Base-by-base conservation (phyloP, 2,797 vertebrate species). In the Botia kubotai region DNA sequence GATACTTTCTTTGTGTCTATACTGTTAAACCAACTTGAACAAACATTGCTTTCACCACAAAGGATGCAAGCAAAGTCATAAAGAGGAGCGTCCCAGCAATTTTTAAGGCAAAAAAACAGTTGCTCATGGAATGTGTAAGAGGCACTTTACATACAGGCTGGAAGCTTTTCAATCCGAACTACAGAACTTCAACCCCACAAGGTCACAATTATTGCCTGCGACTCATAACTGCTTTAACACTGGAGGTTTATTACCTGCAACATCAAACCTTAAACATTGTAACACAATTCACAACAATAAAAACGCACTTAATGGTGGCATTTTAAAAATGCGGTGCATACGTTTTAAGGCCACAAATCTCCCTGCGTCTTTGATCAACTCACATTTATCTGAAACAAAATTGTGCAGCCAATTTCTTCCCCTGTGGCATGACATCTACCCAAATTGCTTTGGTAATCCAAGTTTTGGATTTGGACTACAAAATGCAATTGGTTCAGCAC, bases 81-180 rank as follows among this genome's bases (percentile, higher is more conserved):
- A 80, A 70, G 79, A 68, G 52, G 43, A 80, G 79, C 63, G 82
- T 91, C 89, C 87, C 89, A 87, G 87, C 39, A 52, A 73, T 90
- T 91, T 92, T 96, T 93, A 95, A 95, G 95, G 90, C 89, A 95
- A 46, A 78, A 89, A 76, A 85, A 87, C 87, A 86, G 90, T 92
- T 94, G 93, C 91, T 94, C 91, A 94, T 95, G 97, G 97, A 99
- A 99, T 98, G 97, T 97, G 94, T 96, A 95, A 88, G 91, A 97
- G 95, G 96, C 96, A 97, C 96, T 92, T 96, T 90, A 93, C 86
- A 93, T 94, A 91, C 91, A 90, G 90, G 91, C 90, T 88, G 90
- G 89, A 87, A 90, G 90, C 70, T 83, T 58, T 21, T 87, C 69
- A 81, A 84, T 85, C 21, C 60, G 21, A 72, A 80, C 69, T 77